These are phyloP conservation scores for Coelopa frigida DNA, from an alignment of 1,140 invertebrate genomes.

Conservation along the genomic window DNA sequence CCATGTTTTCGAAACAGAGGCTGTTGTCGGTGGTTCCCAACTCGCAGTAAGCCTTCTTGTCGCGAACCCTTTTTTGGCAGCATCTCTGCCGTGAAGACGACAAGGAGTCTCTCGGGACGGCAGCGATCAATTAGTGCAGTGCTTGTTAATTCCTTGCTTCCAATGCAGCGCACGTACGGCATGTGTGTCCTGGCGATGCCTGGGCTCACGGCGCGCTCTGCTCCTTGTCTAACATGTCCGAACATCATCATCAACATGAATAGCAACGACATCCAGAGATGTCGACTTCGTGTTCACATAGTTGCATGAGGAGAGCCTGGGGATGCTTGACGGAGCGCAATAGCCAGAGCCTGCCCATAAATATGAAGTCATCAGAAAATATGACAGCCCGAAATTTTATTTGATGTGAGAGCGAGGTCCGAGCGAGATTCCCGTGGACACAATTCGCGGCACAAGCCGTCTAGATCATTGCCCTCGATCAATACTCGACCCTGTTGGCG, in stretches of 20 bases:
- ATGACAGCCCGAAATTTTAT: conserved; percentile 41
- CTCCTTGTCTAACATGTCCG: not conserved
- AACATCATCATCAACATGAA: not conserved
- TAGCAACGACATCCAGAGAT: conserved; percentile 18
- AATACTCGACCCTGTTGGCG: too few species aligned
- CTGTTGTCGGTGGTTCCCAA: not conserved
- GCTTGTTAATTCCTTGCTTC: conserved; percentile 29
- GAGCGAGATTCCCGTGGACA: too few species aligned
- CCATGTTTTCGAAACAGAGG: not conserved
- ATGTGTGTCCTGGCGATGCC: conserved; percentile 35
- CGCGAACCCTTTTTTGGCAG: conserved; percentile 2
- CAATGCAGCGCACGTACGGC: conserved; percentile 43
- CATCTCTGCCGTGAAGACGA: conserved; percentile 6
- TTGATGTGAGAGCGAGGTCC: too few species aligned
- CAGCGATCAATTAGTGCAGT: conserved; percentile 44
- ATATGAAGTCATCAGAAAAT: conserved; percentile 43
- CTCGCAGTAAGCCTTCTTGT: not conserved
- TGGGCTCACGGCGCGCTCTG: too few species aligned
- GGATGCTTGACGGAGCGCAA: not conserved
- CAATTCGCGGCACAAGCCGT: too few species aligned
- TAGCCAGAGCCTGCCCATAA: conserved; percentile 20
- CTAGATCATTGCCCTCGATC: too few species aligned
- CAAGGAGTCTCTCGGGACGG: conserved; percentile 21
- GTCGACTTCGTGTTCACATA: conserved; percentile 7
- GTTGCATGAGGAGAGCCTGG: not conserved